Base-by-base conservation (phyloP, 53 echinoderm and acorn worm species). In the Paelopatides confundens region DNA sequence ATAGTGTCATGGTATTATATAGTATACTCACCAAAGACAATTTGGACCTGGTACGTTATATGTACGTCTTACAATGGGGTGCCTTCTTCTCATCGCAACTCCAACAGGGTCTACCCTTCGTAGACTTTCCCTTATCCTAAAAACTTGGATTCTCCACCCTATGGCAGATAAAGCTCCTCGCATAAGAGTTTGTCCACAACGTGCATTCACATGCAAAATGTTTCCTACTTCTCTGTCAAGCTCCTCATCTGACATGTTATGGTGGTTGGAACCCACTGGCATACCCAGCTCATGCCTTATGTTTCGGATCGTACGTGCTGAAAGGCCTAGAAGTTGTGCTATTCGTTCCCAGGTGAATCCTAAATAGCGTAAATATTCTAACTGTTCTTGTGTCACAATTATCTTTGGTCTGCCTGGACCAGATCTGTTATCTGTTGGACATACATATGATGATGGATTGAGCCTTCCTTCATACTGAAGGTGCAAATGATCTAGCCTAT, bases 111-210 rank as follows among this genome's bases (percentile, higher is more conserved):
- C 31, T 27, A 66, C 32, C 28, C 66, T 66, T 29, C 28, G 66
- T 15, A 66, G 66, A 66, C 66, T 65, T 65, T 31, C 66, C 34
- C 66, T 31, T 27, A 66, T 31, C 14, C 66, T 31, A 66, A 31
- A 32, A 15, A 66, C 66, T 66, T 66, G 66, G 34, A 66, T 28
- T 28, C 29, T 66, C 66, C 66, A 31, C 14, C 66, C 66, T 66
- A 3, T 66, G 12, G 66, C 66, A 24, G 27, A 14, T 28, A 66
- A 15, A 11, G 11, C 0, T 12, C 66, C 66, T 28, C 66, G 31
- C 66, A 66, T 66, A 24, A 31, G 66, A 27, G 66, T 66, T 28
- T 66, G 66, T 66, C 66, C 31, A 66, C 66, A 66, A 14, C 66
- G 30, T 30, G 66, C 5, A 28, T 66, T 31, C 26, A 66, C 10